A percentile compares a stretch with the other conserved stretches of the same genome.
These are phyloP conservation scores for Anticlea derivata DNA, from an alignment of 2,888 invertebrate genomes.

Conservation along the genomic window DNA sequence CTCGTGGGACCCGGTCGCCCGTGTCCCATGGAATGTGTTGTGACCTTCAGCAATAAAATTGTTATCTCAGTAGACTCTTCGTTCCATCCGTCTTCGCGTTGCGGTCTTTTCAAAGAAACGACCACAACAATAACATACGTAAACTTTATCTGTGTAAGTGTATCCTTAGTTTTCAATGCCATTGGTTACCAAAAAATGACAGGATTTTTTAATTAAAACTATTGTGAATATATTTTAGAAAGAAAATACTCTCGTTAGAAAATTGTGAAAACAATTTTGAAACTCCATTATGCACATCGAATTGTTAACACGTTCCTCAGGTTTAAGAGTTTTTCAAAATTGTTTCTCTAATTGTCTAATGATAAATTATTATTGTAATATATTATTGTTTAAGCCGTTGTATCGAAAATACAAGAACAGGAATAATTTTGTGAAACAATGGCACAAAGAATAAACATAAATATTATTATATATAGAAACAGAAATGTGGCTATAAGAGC, in stretches of 20 bases:
- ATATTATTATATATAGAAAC: constrained; percentile 82
- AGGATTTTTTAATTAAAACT: constrained; percentile 78
- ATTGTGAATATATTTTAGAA: constrained; percentile 78
- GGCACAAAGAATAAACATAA: constrained; percentile 84
- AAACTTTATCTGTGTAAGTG: constrained; percentile 71
- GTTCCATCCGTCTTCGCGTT: constrained; percentile 65
- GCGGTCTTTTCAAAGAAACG: constrained; percentile 67
- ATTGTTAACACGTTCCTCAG: constrained; percentile 79
- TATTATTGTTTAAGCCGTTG: constrained; percentile 83
- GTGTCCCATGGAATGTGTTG: constrained; percentile 43
- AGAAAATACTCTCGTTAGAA: constrained; percentile 74
- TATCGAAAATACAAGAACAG: constrained; percentile 83
- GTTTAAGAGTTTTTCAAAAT: constrained; percentile 67
- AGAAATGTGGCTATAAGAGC: constrained; percentile 84
- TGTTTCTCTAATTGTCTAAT: constrained; percentile 74
- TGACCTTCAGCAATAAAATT: constrained; percentile 74
- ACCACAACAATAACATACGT: constrained; percentile 68
- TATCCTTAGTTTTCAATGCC: constrained; percentile 78
- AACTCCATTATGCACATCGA: constrained; percentile 75
- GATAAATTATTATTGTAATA: constrained; percentile 80
- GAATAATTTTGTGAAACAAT: constrained; percentile 84
- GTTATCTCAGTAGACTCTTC: constrained; percentile 53
- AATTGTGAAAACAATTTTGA: constrained; percentile 69
- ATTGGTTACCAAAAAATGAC: constrained; percentile 84
- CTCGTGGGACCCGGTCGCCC: constrained; percentile 22